Evolutionary conservation across 2,888 invertebrate genomes (phyloP).

Genomic region (Siphlonurus alternatus): DNA sequence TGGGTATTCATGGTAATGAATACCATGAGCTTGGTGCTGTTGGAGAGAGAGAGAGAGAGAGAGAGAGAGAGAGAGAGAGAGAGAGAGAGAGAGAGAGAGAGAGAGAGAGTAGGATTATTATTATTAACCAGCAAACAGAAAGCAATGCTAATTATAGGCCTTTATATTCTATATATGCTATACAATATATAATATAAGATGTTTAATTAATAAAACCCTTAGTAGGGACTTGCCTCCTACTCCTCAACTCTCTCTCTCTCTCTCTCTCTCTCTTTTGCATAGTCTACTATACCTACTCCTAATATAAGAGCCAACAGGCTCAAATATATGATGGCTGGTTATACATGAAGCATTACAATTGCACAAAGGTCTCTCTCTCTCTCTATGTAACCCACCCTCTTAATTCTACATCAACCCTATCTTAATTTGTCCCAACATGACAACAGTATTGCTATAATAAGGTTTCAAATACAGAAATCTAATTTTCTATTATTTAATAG

Average conservation of each 20-base stretch:
- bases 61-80: background rate
- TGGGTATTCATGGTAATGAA: constrained; percentile 33
- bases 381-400: no score
- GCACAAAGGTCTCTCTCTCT: no score
- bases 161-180: background rate
- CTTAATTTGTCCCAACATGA: no score
- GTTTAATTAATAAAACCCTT: background rate
- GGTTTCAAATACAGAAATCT: no score
- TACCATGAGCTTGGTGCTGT: constrained; percentile 16
- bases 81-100: background rate
- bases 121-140: background rate
- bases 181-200: background rate
- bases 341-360: no score
- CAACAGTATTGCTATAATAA: no score
- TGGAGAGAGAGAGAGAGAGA: background rate
- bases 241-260: background rate
- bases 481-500: no score
- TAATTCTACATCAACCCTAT: no score
- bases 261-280: background rate
- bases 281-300: no score
- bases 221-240: background rate
- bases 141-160: background rate
- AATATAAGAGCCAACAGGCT: no score
- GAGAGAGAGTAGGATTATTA: background rate
- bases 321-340: no score